Conservation (phyloP, 2,113 vertebrate species). For the Mustelus asterias region DNA sequence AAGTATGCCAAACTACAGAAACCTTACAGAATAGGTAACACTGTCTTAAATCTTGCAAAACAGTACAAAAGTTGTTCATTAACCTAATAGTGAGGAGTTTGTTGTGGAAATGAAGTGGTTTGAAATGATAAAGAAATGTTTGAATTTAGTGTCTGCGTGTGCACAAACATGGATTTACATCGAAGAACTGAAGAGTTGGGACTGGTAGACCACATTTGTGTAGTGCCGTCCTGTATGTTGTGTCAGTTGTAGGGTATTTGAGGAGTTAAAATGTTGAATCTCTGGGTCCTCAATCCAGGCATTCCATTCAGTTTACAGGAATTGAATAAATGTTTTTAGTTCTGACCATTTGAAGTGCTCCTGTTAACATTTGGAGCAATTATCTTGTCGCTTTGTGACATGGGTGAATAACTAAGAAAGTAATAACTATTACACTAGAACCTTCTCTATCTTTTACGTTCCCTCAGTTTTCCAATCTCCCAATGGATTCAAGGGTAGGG, state of each 20-base stretch:
- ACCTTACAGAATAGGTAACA: background rate
- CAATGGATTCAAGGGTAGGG: slow-evolving; percentile 68
- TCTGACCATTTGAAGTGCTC: background rate
- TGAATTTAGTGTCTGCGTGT: background rate
- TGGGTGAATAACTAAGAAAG: background rate
- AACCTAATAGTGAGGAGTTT: too few species aligned
- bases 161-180: background rate
- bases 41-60: background rate
- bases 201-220: background rate
- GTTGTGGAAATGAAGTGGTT: background rate
- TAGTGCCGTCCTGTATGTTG: background rate
- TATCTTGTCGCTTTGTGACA: background rate
- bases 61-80: background rate
- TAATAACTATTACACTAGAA: background rate
- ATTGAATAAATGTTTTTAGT: background rate
- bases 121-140: background rate
- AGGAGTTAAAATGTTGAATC: background rate
- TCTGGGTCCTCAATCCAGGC: background rate
- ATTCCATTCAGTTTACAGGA: background rate
- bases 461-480: slow-evolving; percentile 52
- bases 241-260: background rate
- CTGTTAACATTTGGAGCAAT: background rate
- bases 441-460: background rate
- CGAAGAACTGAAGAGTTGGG: background rate
- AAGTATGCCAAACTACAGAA: background rate